Conservation (phyloP, 2,113 vertebrate species). For the Clarias macrocephalus region DNA sequence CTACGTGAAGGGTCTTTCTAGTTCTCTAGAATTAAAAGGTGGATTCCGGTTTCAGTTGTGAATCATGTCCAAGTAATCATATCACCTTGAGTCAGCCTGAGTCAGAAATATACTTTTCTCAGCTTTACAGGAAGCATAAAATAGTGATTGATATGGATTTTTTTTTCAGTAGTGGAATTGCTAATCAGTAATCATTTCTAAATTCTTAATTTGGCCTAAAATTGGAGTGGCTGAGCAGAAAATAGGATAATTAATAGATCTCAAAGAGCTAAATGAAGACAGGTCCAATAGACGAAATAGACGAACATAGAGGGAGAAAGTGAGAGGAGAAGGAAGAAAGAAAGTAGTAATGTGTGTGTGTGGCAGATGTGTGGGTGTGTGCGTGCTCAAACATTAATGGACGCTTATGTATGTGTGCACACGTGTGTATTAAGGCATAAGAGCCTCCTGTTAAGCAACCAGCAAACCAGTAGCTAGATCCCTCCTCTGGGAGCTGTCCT, state of each 20-base stretch:
- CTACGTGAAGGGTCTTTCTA: slow-evolving; percentile 14
- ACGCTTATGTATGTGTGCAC: slow-evolving; percentile 37
- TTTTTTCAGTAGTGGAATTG: neutral
- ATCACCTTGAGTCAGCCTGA: neutral
- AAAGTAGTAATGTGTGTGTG: slow-evolving; percentile 42
- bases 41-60: neutral
- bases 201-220: neutral
- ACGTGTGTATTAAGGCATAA: slow-evolving; percentile 45
- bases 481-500: slow-evolving; percentile 69
- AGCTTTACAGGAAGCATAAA: neutral
- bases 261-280: neutral
- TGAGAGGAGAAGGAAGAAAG: slow-evolving; percentile 21
- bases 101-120: neutral
- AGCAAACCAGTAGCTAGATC: slow-evolving; percentile 54
- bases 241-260: neutral
- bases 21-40: neutral
- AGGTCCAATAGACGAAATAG: slow-evolving; percentile 19
- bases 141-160: neutral
- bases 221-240: neutral
- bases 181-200: neutral
- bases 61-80: neutral
- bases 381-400: slow-evolving; percentile 38
- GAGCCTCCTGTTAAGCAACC: slow-evolving; percentile 61
- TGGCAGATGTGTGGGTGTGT: slow-evolving; percentile 29
- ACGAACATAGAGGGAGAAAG: neutral